phyloP scores from a whole-genome alignment of 1,140 invertebrate species.

The Heliconius congener region DNA sequence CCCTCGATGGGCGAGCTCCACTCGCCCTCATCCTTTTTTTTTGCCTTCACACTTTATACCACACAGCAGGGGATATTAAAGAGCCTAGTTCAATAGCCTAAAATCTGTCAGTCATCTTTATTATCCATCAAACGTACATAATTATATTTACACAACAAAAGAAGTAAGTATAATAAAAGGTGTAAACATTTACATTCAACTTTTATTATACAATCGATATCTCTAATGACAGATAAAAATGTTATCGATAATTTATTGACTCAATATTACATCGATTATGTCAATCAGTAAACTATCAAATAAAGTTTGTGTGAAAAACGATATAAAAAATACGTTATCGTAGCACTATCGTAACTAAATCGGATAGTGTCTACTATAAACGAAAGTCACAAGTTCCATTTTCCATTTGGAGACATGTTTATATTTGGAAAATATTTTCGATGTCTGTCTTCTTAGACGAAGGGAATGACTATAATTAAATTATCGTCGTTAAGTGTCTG shows the following conservation, averaged over 20 bases:
- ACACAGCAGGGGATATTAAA: no score
- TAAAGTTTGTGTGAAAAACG: background rate
- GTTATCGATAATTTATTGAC: background rate
- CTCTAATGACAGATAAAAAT: background rate
- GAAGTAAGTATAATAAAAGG: background rate
- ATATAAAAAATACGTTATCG: background rate
- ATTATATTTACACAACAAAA: background rate
- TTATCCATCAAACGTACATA: background rate
- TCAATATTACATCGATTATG: constrained; percentile 1
- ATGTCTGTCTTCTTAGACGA: no score
- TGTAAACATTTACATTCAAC: background rate
- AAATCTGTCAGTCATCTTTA: no score
- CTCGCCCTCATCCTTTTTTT: background rate
- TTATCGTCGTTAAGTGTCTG: no score
- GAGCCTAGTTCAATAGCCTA: no score
- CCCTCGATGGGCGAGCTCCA: no score
- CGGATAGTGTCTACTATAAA: no score
- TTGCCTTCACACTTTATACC: background rate
- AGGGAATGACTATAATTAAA: no score
- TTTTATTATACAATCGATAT: background rate
- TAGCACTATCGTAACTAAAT: no score
- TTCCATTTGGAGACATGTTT: no score
- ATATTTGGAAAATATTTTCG: no score
- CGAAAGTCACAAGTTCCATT: no score
- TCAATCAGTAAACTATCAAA: background rate